Base-by-base conservation (phyloP, 1,140 invertebrate genomes). In the Drosophila bocqueti region DNA sequence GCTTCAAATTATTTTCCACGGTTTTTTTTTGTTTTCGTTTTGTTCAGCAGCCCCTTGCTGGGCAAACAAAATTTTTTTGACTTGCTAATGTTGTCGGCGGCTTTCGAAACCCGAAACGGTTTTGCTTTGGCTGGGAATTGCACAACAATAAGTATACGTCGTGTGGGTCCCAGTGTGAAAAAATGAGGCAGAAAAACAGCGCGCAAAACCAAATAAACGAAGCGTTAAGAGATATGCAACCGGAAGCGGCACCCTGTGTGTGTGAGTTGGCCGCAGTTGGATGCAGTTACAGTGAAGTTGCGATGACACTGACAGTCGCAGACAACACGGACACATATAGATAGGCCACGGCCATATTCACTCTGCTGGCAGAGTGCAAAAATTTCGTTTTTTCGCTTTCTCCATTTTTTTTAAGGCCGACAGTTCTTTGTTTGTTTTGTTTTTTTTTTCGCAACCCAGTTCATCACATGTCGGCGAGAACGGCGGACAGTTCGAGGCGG, bases 131-230 rank as follows among this genome's bases (percentile, higher is more conserved):
- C 38, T 59, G 38, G 38, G 49, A 72, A 71, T 61, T 50, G 46
- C 54, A 60, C 67, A 73, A 72, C 68, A 73, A 49, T 50, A 59
- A 43, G 57, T 29, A 64, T 34, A 69, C 61, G 59, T 45, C 45
- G 65, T 26, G 29, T 45, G 52, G 24, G 43, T 10, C 18, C 18
- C 36, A 59, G 38, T 26, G 18, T 26, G 26, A 61, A 45, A 63
- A 43, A 59, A 65, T 62, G 54, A 67, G 47, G 57, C 60, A 72
- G 43, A 84, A 84, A 68, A 72, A 79, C 63, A 74, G 45, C 43
- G 68, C 54, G 59, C 59, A 72, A 81, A 83, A 89, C 87, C 81
- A 89, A 89, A 89, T 89, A 84, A 89, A 76, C 85, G 85, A 90
- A 90, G 85, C 86, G 77, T 82, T 21, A 84, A 90, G 85, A 89